phyloP scores from a whole-genome alignment of 2,113 vertebrate species.

The Mesembrinibis cayennensis region DNA sequence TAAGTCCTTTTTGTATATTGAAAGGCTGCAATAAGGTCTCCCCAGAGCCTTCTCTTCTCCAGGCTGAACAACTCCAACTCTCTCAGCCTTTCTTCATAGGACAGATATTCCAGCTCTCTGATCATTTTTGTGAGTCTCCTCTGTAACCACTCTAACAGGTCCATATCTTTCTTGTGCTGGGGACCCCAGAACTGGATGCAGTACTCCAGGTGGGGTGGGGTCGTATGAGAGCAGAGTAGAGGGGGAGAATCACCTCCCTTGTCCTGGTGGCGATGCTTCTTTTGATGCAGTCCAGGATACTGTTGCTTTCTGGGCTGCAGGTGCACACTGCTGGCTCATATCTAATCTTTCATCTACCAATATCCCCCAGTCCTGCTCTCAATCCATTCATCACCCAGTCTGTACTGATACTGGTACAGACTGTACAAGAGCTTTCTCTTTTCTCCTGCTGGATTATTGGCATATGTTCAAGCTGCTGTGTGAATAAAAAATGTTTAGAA shows the following conservation, averaged over 20 bases:
- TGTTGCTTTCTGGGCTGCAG: not conserved
- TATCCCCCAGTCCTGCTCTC: not conserved
- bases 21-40: not conserved
- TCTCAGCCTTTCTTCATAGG: not conserved
- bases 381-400: not conserved
- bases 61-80: not conserved
- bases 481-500: slow-evolving; percentile 59
- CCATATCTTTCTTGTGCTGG: not conserved
- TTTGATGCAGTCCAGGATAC: not conserved
- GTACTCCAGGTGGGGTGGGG: not conserved
- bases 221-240: not conserved
- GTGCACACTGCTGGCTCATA: not conserved
- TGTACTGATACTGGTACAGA: not conserved
- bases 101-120: not conserved
- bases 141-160: not conserved
- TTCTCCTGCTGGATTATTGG: slow-evolving; percentile 41
- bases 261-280: rapidly evolving
- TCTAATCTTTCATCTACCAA: not conserved
- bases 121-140: not conserved
- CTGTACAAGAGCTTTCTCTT: slow-evolving; percentile 2
- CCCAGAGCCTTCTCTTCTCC: not conserved
- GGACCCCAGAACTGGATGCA: not conserved
- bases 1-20: not conserved
- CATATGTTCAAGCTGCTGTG: slow-evolving; percentile 46
- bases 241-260: not conserved